phyloP scores from a whole-genome alignment of 1,140 invertebrate genomes.

The Sycobia sp. region DNA sequence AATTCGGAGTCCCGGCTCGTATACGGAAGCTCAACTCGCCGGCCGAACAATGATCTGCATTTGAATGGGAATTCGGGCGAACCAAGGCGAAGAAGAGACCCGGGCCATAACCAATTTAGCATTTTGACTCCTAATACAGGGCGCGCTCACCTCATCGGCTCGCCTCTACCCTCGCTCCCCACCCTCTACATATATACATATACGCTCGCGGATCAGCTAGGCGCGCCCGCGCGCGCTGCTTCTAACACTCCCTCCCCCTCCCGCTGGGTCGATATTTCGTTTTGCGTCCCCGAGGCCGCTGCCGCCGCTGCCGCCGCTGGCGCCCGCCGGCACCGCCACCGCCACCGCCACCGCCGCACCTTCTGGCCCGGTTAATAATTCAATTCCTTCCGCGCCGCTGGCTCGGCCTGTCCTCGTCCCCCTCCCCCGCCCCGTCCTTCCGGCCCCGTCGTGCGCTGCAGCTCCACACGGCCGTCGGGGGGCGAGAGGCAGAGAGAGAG shows the following conservation, averaged over 20 bases:
- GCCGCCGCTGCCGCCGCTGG: no score
- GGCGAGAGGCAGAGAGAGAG: no score
- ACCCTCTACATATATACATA: neutral
- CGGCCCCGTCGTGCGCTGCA: neutral
- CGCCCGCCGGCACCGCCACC: no score
- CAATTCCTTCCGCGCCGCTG: constrained; percentile 58
- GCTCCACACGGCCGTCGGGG: neutral
- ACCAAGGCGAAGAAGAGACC: constrained; percentile 12
- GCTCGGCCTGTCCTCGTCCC: neutral
- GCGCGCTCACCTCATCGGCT: neutral
- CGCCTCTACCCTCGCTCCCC: neutral
- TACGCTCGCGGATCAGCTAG: neutral
- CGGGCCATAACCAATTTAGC: constrained; percentile 20
- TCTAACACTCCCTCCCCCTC: no score
- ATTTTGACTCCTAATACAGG: constrained; percentile 18
- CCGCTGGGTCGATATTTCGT: constrained; percentile 38
- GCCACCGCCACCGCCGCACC: constrained; percentile 51
- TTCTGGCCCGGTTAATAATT: constrained; percentile 61
- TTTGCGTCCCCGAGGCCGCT: constrained; percentile 28
- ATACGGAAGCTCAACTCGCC: no score
- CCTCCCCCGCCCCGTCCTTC: neutral
- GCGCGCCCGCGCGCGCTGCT: no score
- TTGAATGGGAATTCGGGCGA: constrained; percentile 15
- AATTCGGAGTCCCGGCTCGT: no score
- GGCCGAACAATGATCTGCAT: no score